phyloP scores from a whole-genome alignment of 2,888 invertebrate genomes.

The Harpagoxenus sublaevis region DNA sequence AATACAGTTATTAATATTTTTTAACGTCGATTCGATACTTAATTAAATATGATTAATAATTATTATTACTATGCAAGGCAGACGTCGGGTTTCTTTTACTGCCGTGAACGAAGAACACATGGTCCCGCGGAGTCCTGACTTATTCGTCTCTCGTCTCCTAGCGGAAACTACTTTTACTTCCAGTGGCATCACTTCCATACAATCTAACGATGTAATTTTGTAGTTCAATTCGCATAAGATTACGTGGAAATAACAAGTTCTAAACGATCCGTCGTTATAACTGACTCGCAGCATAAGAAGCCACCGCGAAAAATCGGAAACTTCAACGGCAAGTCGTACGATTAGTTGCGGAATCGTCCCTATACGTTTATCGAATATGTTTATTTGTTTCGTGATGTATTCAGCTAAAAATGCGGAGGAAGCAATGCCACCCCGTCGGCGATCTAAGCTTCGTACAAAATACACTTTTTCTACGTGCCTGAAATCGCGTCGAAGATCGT shows the following conservation, averaged over 20 bases:
- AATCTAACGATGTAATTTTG: slow-evolving; percentile 6
- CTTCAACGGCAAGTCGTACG: not conserved
- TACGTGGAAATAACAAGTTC: not conserved
- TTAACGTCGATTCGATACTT: slow-evolving; percentile 26
- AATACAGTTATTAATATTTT: slow-evolving; percentile 42
- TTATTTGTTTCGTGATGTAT: not conserved
- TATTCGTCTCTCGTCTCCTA: slow-evolving; percentile 24
- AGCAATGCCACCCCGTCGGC: slow-evolving; percentile 19
- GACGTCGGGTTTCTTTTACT: slow-evolving; percentile 15
- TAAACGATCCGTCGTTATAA: not conserved
- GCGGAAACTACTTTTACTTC: slow-evolving; percentile 28
- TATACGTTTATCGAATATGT: not conserved
- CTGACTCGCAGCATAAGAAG: not conserved
- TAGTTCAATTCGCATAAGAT: not conserved
- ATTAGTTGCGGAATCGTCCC: not conserved
- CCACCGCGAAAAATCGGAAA: not conserved
- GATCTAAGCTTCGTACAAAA: slow-evolving; percentile 24
- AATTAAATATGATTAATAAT: slow-evolving; percentile 36
- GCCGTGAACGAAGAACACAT: slow-evolving; percentile 35
- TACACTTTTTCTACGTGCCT: slow-evolving; percentile 14
- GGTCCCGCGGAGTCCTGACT: slow-evolving; percentile 28
- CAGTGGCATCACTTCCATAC: slow-evolving; percentile 20
- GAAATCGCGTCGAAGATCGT: slow-evolving; percentile 21
- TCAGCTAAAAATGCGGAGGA: not conserved
- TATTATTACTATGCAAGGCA: slow-evolving; percentile 22